Conservation (phyloP, 2,113 vertebrate species). For the Tachysurus vachellii region DNA sequence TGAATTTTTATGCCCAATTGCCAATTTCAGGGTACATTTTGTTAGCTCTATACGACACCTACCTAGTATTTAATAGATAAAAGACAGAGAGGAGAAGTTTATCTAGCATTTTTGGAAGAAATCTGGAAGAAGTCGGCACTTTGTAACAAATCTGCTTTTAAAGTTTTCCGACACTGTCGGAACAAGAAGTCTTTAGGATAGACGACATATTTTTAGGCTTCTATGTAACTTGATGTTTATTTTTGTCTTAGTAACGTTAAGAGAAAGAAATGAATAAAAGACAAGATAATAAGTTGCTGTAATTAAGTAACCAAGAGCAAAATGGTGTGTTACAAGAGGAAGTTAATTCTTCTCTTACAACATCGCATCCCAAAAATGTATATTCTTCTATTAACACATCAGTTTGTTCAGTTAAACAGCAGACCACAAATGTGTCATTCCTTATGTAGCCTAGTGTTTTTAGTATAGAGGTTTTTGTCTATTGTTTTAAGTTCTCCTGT, state of each 20-base stretch:
- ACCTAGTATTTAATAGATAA: neutral
- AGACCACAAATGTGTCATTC: neutral
- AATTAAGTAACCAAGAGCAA: neutral
- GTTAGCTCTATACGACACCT: neutral
- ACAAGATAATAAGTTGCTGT: neutral
- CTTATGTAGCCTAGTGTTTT: neutral
- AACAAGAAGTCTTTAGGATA: neutral
- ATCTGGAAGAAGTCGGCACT: neutral
- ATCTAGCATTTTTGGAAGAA: neutral
- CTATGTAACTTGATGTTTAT: neutral
- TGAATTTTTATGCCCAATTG: neutral
- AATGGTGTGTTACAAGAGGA: neutral
- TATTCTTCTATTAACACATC: neutral
- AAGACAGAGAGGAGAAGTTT: neutral
- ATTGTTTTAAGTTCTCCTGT: neutral
- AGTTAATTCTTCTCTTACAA: neutral
- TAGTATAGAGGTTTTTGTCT: neutral
- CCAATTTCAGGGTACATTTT: neutral
- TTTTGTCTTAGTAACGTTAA: neutral
- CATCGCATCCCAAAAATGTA: neutral
- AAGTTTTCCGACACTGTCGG: neutral
- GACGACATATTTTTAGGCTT: neutral
- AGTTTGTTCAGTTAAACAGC: neutral
- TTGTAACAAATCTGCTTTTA: neutral
- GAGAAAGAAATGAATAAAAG: neutral